Evolutionary conservation across 2,113 vertebrate genomes (phyloP).

Genomic region (Piprites chloris): DNA sequence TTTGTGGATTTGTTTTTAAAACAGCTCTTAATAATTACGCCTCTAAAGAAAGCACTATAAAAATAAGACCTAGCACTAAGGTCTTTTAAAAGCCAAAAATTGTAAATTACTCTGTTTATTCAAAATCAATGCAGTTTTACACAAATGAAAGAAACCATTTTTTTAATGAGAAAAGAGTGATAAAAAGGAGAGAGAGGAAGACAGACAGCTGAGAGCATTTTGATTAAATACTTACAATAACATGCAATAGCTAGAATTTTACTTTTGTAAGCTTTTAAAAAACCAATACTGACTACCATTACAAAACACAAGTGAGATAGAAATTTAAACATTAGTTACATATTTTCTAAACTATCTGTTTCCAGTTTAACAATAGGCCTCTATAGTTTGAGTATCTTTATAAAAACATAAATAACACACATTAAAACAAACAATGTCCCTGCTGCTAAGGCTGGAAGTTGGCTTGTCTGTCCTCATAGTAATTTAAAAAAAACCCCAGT

Average conservation of each 20-base stretch:
- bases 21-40: background rate
- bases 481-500: slow-evolving; percentile 51
- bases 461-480: background rate
- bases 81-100: background rate
- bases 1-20: background rate
- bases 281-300: background rate
- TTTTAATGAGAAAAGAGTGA: slow-evolving; percentile 36
- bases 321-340: background rate
- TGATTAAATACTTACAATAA: background rate
- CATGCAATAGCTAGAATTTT: background rate
- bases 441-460: slow-evolving; percentile 32
- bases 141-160: slow-evolving; percentile 40
- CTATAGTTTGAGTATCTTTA: background rate
- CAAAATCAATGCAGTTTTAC: slow-evolving; percentile 6
- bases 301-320: background rate
- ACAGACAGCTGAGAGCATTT: background rate
- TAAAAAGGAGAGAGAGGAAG: background rate
- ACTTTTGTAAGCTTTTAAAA: background rate
- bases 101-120: background rate
- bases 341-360: background rate
- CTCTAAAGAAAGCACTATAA: background rate
- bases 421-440: slow-evolving; percentile 55
- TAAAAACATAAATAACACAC: slow-evolving; percentile 36
- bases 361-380: background rate
- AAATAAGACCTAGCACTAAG: background rate